Evolutionary conservation across 2,113 vertebrate species (phyloP), one percentile per base, ranked within the genome.

Genomic region (Desmodus rotundus): DNA sequence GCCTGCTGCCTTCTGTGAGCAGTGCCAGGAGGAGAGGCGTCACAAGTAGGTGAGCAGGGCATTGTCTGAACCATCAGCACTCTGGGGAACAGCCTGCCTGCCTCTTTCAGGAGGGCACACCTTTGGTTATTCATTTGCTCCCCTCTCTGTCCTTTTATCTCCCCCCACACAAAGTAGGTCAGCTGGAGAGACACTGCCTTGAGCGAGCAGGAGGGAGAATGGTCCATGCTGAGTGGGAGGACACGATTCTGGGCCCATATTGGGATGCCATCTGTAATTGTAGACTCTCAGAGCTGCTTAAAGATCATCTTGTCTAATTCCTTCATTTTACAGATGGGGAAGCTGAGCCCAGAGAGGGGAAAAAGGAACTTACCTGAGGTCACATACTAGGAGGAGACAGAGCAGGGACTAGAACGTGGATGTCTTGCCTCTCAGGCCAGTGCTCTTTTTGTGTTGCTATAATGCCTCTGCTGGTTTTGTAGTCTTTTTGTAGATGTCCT

Each of bases 211-310:
- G 91, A 52, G 85, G 76, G 87, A 97, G 93, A 58, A 85, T 38
- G 85, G 96, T 80, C 95, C 85, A 54, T 26, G 89, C 97, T 96
- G 97, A 83, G 95, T 92, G 95, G 97, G 95, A 95, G 94, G 96
- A 88, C 88, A 73, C 13, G 20, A 76, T 70, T 94, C 94, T 85
- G 91, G 94, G 94, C 76, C 83, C 92, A 90, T 93, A 92, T 96
- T 94, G 97, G 89, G 91, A 92, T 85, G 94, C 97, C 97, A 97
- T 97, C 97, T 97, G 97, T 97, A 97, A 94, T 61, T 36, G 47
- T 84, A 94, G 97, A 92, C n/a, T 78, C 70, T 41, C 28, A 20
- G 90, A 95, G 90, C 83, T 86, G 83, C 81, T 96, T 90, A 73
- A 90, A 92, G 95, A 96, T 81, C 92, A 67, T 95, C 80, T 80